Percentiles rank a stretch among this genome's conserved stretches.
Conservation (phyloP, 1,140 invertebrate genomes). For the Sitobion miscanthi region DNA sequence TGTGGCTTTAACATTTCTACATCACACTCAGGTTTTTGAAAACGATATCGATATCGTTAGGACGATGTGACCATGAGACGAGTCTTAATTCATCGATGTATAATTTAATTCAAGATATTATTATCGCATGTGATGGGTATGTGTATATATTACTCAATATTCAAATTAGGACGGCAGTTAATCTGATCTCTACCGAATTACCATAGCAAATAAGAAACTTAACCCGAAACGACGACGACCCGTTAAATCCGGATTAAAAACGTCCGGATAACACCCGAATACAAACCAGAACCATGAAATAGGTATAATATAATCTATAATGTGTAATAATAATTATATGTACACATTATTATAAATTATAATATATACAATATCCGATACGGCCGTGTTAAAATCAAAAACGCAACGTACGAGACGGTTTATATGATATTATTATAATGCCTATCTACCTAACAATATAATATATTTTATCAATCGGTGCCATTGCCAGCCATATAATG, state of each 20-base stretch:
- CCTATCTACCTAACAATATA: neutral
- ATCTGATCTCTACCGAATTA: conserved; percentile 2
- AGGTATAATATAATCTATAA: neutral
- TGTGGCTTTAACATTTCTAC: neutral
- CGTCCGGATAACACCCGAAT: neutral
- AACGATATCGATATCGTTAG: neutral
- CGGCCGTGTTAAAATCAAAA: neutral
- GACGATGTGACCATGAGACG: neutral
- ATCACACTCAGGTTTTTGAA: neutral
- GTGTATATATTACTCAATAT: neutral
- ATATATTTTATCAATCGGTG: neutral
- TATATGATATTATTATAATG: neutral
- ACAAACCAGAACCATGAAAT: neutral
- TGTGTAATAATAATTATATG: neutral
- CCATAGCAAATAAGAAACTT: neutral
- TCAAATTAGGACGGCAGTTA: conserved; percentile 15
- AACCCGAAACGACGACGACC: neutral
- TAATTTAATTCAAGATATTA: conserved; percentile 12
- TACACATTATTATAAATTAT: neutral
- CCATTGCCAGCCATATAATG: neutral
- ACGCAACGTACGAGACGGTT: neutral
- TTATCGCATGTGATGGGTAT: neutral
- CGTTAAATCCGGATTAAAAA: conserved; percentile 36
- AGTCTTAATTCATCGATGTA: neutral
- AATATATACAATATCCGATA: neutral